Evolutionary conservation across 2,888 invertebrate genomes (phyloP), one percentile per base, ranked within the genome.

Genomic region (Caenorhabditis japonica): DNA sequence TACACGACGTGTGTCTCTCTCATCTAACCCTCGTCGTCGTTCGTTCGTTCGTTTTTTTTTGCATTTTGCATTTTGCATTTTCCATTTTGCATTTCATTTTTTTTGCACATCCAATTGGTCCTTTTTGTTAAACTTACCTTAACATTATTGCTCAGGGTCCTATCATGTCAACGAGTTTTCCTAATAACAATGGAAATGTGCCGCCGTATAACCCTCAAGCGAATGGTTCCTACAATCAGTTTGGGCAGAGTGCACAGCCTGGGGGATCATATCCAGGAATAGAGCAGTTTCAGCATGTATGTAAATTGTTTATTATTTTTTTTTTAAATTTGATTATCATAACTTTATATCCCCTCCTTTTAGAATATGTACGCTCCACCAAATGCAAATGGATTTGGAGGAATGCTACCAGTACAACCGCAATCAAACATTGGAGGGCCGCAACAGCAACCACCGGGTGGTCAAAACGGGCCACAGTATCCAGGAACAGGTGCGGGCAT

Each of bases 81-180:
- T 51, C 52, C 51, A 51, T 51, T 51, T 51, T 66, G 43, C 25
- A 51, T 52, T 36, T 51, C 21, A 21, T 10, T 43, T 21, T 43
- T 43, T 15, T 43, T 43, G 12, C 43, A 5, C 17, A 30, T 30
- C 43, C 49, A 43, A 43, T 61, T 36, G 38, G 51, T 33, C 43
- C 66, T 53, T 46, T 33, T 55, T 34, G 23, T 47, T 30, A n/a
- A n/a, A n/a, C n/a, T n/a, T n/a, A n/a, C n/a, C n/a, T n/a, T n/a
- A n/a, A n/a, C n/a, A n/a, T n/a, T n/a, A 19, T 41, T 30, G 55
- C 55, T 23, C 49, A 66, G 66, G 66, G 56, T 56, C 27, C 30
- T 38, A 72, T 30, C 43, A 73, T 73, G 73, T 73, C 73, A 25
- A 68, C 73, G 44, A 73, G 73, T 68, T 73, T 59, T 51, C 73